A percentile compares a stretch with the other conserved stretches of the same genome.
phyloP scores from a whole-genome alignment of 1,140 invertebrate genomes.

The Zaprionus inermis region DNA sequence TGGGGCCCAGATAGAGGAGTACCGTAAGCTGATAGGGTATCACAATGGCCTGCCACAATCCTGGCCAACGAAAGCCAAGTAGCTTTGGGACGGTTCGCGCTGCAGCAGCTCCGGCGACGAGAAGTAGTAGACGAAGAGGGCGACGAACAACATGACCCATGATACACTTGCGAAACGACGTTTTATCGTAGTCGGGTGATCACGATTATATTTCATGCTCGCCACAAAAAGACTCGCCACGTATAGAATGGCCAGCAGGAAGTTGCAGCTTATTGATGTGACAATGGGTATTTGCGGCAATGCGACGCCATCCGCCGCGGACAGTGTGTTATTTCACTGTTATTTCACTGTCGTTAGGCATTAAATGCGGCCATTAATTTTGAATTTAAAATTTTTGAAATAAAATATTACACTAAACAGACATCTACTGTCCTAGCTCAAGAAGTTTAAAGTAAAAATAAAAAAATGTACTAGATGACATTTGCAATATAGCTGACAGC shows the following conservation, averaged over 20 bases:
- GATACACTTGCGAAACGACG: conserved; percentile 94
- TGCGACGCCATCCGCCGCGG: not conserved
- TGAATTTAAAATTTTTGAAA: conserved; percentile 23
- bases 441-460: too few species aligned
- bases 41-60: conserved; percentile 89
- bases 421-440: too few species aligned
- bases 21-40: conserved; percentile 93
- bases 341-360: too few species aligned
- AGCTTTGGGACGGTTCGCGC: conserved; percentile 89
- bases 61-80: conserved; percentile 90
- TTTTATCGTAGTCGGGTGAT: conserved; percentile 95
- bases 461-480: too few species aligned
- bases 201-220: conserved; percentile 90
- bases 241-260: conserved; percentile 90
- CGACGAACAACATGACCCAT: conserved; percentile 91
- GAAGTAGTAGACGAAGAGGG: conserved; percentile 90
- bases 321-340: conserved; percentile 35
- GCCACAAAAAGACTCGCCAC: conserved; percentile 94
- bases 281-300: conserved; percentile 68
- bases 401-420: too few species aligned
- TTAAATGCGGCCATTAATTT: conserved; percentile 30
- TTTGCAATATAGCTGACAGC: too few species aligned
- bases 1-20: conserved; percentile 93
- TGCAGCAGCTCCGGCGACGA: conserved; percentile 86
- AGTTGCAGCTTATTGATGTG: too few species aligned